Base-by-base conservation (phyloP, 1,140 invertebrate genomes). In the Sminthurinus signatus region DNA sequence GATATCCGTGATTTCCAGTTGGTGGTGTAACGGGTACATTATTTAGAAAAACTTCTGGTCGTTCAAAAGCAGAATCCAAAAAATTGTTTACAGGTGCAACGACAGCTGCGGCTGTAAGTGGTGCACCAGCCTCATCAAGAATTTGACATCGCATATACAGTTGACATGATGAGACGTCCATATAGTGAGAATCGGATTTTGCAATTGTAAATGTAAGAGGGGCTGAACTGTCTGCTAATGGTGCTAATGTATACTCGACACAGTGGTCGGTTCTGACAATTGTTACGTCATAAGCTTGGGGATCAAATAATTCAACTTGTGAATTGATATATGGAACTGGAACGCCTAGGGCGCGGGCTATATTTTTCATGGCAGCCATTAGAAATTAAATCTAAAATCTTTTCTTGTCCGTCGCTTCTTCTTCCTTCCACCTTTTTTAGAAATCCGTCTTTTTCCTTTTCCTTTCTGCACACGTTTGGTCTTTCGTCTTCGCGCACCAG, bases 251-350 rank as follows among this genome's bases (percentile, higher is more conserved):
- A 68, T 78, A 76, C 67, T 77, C 77, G 67, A 77, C 68, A 36
- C 77, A 62, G 70, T 67, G 75, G 42, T 70, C 51, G 5, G 71
- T 73, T 32, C 46, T 62, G 69, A 77, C 74, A 25, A 79, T 75
- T 17, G 73, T 75, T 2, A 76, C 79, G 68, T 80, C 75, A 10
- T 76, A 78, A 1, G 74, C 72, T 31, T 76, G 75, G 42, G 79
- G 42, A 29, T 74, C 61, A 72, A 79, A 81, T 25, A 80, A 68
- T 69, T 79, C 76, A 29, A 79, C 63, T 70, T 80, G n/a, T n/a
- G n/a, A n/a, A n/a, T n/a, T n/a, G n/a, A n/a, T 75, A 3, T 75
- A 73, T 62, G 75, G 74, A 67, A 72, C 74, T n/a, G n/a, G n/a
- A 65, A 44, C 48, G 4, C 27, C 25, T 15, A 46, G 31, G 4